phyloP scores from a whole-genome alignment of 2,113 vertebrate genomes.

The Coturnix japonica region DNA sequence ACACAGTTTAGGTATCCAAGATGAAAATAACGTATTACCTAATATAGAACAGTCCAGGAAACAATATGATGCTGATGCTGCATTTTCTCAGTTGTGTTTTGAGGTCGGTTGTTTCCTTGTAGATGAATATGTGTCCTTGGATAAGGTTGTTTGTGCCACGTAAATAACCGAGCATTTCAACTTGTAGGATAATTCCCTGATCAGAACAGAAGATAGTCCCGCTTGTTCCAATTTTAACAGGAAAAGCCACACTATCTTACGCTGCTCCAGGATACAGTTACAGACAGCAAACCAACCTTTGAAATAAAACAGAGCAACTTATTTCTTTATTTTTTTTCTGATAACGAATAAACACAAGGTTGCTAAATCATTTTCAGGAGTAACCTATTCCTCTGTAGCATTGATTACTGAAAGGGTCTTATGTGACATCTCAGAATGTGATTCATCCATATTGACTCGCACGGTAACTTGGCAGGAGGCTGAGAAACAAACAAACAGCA shows the following conservation, averaged over 20 bases:
- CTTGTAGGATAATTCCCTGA: background rate
- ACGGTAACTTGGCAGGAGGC: background rate
- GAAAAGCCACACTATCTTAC: background rate
- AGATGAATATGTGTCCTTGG: background rate
- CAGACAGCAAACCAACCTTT: background rate
- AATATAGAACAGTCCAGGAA: constrained; percentile 54
- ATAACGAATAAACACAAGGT: background rate
- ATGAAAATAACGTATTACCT: constrained; percentile 1
- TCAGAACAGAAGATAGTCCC: constrained; percentile 11
- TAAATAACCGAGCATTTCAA: background rate
- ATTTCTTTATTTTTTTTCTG: background rate
- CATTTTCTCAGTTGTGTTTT: constrained; percentile 25
- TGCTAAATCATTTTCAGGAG: background rate
- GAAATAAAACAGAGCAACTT: background rate
- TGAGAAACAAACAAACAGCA: background rate
- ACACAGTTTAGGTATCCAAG: constrained; percentile 7
- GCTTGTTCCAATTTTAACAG: constrained; percentile 16
- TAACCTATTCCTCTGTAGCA: background rate
- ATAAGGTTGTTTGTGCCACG: background rate
- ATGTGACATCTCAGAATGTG: background rate
- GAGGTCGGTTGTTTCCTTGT: constrained; percentile 24
- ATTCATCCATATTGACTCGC: background rate
- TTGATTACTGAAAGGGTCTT: background rate
- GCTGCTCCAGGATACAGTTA: background rate
- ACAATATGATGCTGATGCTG: constrained; percentile 34